Evolutionary conservation across 2,888 invertebrate species (phyloP).

Genomic region (Eupithecia subfuscata): DNA sequence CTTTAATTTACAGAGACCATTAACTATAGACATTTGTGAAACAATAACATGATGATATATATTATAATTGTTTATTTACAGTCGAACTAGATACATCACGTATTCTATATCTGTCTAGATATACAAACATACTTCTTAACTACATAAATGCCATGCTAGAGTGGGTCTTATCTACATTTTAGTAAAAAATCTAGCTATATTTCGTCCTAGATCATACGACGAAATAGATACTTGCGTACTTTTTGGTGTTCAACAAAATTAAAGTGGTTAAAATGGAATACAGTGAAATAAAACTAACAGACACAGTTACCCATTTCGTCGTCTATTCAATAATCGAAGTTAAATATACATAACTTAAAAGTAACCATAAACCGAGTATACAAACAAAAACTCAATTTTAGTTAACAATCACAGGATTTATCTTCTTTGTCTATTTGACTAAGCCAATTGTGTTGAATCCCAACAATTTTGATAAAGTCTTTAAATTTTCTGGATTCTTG

Average conservation of each 20-base stretch:
- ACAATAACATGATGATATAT: constrained; percentile 50
- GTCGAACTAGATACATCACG: constrained; percentile 45
- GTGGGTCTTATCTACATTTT: constrained; percentile 44
- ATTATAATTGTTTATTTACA: constrained; percentile 35
- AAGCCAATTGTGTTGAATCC: constrained; percentile 38
- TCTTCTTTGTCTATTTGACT: constrained; percentile 46
- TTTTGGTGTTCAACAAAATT: constrained; percentile 37
- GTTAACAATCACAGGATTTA: constrained; percentile 46
- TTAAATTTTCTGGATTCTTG: constrained; percentile 13
- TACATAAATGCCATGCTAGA: constrained; percentile 64
- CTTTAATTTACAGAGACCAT: constrained; percentile 37
- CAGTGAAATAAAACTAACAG: constrained; percentile 30
- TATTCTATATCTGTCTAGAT: constrained; percentile 42
- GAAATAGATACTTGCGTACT: constrained; percentile 34
- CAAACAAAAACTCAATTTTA: constrained; percentile 47
- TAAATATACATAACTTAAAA: constrained; percentile 30
- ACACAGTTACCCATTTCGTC: constrained; percentile 30
- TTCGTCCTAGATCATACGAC: constrained; percentile 31
- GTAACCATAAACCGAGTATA: constrained; percentile 37
- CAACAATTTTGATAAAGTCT: constrained; percentile 12
- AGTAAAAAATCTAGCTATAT: constrained; percentile 37
- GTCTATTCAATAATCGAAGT: constrained; percentile 24
- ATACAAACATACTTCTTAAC: constrained; percentile 49
- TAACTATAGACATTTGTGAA: constrained; percentile 50
- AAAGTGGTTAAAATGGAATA: constrained; percentile 24